Evolutionary conservation across 1,140 invertebrate genomes (phyloP).

Genomic region (Adoxophyes honmai): DNA sequence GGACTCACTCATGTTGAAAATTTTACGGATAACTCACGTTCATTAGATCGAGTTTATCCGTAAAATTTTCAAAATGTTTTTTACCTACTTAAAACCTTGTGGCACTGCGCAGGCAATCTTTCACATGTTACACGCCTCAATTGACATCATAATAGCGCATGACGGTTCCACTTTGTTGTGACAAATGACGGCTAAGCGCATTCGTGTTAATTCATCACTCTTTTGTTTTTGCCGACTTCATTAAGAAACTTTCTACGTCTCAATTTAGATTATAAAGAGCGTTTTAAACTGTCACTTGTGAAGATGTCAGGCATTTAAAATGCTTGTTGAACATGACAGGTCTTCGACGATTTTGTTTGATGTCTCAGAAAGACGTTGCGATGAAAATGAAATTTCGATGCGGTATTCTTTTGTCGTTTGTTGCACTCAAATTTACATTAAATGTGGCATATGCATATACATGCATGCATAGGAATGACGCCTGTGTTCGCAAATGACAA

Average conservation of each 20-base stretch:
- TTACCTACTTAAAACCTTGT: background rate
- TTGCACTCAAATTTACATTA: too few species aligned
- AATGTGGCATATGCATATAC: too few species aligned
- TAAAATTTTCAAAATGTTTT: background rate
- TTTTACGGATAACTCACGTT: too few species aligned
- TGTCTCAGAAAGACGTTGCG: background rate
- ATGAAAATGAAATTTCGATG: too few species aligned
- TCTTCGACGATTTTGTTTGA: background rate
- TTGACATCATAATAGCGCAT: conserved; percentile 4
- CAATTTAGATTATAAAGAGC: conserved; percentile 3
- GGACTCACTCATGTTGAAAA: too few species aligned
- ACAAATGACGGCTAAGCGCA: conserved; percentile 1
- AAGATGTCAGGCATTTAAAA: conserved; percentile 5
- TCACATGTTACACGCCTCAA: background rate
- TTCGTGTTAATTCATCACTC: conserved; percentile 10
- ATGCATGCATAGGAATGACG: too few species aligned
- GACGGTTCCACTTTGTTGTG: background rate
- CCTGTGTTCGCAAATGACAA: too few species aligned
- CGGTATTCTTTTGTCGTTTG: too few species aligned
- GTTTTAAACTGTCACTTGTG: background rate
- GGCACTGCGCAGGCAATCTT: background rate
- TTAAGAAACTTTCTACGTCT: conserved; percentile 8
- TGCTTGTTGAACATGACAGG: background rate
- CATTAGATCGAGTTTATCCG: too few species aligned
- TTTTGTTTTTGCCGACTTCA: conserved; percentile 9